Evolutionary conservation across 92 coral and sea anemone genomes (phyloP).

Genomic region (Epizoanthus ramosus): DNA sequence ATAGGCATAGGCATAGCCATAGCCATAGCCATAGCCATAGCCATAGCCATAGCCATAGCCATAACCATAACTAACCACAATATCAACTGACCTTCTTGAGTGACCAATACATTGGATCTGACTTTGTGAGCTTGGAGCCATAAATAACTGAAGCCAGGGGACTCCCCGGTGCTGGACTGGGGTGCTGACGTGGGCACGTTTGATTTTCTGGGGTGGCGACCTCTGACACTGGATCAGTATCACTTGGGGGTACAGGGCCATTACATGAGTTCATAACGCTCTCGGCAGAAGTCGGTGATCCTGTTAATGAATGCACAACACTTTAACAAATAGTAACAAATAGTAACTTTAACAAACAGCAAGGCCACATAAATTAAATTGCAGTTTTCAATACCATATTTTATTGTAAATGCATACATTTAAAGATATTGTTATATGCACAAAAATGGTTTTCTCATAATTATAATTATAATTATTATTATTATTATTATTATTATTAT

Average conservation of each 20-base stretch:
- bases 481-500: no score
- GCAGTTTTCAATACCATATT: no score
- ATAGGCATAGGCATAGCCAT: no score
- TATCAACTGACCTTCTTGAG: constrained; percentile 77
- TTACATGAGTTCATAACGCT: constrained; percentile 84
- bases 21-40: neutral
- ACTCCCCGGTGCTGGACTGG: constrained; percentile 94
- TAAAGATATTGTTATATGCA: neutral
- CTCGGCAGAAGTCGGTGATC: constrained; percentile 96
- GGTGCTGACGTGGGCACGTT: constrained; percentile 62
- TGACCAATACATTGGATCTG: constrained; percentile 85
- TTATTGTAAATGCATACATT: no score
- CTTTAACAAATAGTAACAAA: no score
- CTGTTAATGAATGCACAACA: constrained; percentile 36
- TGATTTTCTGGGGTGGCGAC: constrained; percentile 16
- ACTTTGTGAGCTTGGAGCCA: constrained; percentile 65
- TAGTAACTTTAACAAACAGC: no score
- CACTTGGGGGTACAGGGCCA: constrained; percentile 44
- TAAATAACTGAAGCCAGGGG: constrained; percentile 79
- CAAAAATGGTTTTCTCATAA: neutral
- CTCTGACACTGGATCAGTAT: neutral
- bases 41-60: neutral
- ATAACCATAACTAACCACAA: neutral
- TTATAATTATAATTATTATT: no score
- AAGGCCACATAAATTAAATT: no score